phyloP scores from a whole-genome alignment of 2,888 invertebrate species.

The Nymphalis c-album region DNA sequence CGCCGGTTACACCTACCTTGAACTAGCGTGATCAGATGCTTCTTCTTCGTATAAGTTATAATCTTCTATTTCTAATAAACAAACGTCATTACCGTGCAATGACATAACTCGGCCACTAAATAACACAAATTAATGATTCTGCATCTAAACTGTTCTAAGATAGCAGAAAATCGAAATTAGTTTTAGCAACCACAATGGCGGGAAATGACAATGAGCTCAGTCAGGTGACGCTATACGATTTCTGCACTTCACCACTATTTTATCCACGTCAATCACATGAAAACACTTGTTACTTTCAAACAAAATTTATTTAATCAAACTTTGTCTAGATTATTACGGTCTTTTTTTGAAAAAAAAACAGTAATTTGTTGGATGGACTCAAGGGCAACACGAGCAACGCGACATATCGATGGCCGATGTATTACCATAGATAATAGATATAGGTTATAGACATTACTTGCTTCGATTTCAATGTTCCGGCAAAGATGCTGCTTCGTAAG shows the following conservation, averaged over 20 bases:
- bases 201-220: slow-evolving; percentile 81
- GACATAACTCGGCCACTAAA: slow-evolving; percentile 72
- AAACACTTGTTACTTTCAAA: slow-evolving; percentile 43
- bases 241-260: slow-evolving; percentile 50
- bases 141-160: slow-evolving; percentile 56
- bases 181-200: slow-evolving; percentile 79
- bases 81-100: slow-evolving; percentile 80
- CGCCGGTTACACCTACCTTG: slow-evolving; percentile 79
- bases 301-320: slow-evolving; percentile 36
- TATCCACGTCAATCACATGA: slow-evolving; percentile 49
- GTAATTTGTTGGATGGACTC: slow-evolving; percentile 69
- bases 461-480: not conserved
- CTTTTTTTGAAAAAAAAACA: slow-evolving; percentile 57
- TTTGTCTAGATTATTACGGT: slow-evolving; percentile 43
- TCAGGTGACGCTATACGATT: slow-evolving; percentile 79
- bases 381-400: slow-evolving; percentile 70
- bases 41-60: slow-evolving; percentile 80
- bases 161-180: slow-evolving; percentile 48
- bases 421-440: slow-evolving; percentile 7
- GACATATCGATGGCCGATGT: slow-evolving; percentile 57
- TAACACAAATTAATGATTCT: slow-evolving; percentile 53
- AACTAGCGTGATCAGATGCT: slow-evolving; percentile 79
- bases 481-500: not conserved
- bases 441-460: not conserved
- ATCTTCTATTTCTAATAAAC: slow-evolving; percentile 80